A percentile compares a stretch with the other conserved stretches of the same genome.
phyloP scores from a whole-genome alignment of 2,888 invertebrate species.

The Nineta flava region DNA sequence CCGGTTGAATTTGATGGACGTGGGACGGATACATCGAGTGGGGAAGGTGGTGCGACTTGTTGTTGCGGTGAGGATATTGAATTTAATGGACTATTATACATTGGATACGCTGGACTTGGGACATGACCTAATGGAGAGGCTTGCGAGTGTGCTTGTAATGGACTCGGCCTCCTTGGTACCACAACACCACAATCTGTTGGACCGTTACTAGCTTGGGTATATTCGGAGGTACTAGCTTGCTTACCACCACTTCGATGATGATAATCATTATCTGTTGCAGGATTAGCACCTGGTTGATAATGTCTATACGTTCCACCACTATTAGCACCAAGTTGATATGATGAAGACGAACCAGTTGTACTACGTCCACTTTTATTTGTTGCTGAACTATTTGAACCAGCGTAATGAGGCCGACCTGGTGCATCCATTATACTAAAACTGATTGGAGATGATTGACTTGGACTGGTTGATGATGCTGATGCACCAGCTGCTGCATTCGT shows the following conservation, averaged over 20 bases:
- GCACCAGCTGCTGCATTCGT: conserved; percentile 10
- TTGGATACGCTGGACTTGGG: conserved; percentile 65
- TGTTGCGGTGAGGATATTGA: conserved; percentile 58
- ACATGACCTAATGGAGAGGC: conserved; percentile 58
- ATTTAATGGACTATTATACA: conserved; percentile 73
- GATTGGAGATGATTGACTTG: conserved; percentile 52
- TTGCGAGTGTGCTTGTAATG: conserved; percentile 49
- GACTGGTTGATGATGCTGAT: conserved; percentile 35
- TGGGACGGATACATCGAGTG: conserved; percentile 51
- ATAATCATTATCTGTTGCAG: conserved; percentile 41
- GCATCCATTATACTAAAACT: conserved; percentile 63
- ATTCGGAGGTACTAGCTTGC: conserved; percentile 9
- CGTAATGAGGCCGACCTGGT: conserved; percentile 44
- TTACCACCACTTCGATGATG: conserved; percentile 46
- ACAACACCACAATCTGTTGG: conserved; percentile 40
- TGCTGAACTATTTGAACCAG: conserved; percentile 34
- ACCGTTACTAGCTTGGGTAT: conserved; percentile 19
- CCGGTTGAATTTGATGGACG: conserved; percentile 41
- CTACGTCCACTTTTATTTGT: conserved; percentile 28
- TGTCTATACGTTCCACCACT: conserved; percentile 38
- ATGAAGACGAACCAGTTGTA: neutral
- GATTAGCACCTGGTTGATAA: conserved; percentile 41
- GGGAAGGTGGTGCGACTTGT: conserved; percentile 46
- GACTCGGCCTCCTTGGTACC: conserved; percentile 52
- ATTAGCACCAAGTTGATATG: conserved; percentile 26